phyloP scores from a whole-genome alignment of 2,888 invertebrate genomes.

The Disparrhopalites patrizii region DNA sequence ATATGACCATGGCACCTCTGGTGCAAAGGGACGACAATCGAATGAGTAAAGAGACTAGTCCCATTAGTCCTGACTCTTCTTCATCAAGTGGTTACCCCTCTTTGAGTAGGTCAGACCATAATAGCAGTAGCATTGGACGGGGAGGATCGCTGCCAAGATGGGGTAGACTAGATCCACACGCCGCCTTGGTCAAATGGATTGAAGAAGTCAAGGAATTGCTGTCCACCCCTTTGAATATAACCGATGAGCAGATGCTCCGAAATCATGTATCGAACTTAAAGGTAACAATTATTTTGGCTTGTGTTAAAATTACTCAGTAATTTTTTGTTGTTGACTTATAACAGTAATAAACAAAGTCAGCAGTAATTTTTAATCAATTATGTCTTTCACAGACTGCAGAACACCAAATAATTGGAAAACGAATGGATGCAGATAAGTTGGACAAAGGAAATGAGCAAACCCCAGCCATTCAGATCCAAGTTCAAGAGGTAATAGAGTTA shows the following conservation, averaged over 20 bases:
- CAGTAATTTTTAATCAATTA: too few species aligned
- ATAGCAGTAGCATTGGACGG: neutral
- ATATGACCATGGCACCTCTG: neutral
- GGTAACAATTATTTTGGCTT: constrained; percentile 52
- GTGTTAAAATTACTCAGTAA: too few species aligned
- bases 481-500: constrained; percentile 28
- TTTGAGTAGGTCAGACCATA: too few species aligned
- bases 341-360: too few species aligned
- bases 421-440: constrained; percentile 55
- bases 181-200: constrained; percentile 43
- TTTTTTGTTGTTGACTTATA: too few species aligned
- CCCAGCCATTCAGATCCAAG: constrained; percentile 45
- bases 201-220: constrained; percentile 55
- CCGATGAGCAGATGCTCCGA: constrained; percentile 62
- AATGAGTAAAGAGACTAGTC: neutral
- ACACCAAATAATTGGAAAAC: constrained; percentile 57
- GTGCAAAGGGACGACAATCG: neutral
- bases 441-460: constrained; percentile 50
- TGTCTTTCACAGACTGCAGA: constrained; percentile 49
- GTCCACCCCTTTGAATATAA: constrained; percentile 61
- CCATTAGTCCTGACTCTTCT: neutral
- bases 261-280: constrained; percentile 63
- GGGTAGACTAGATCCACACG: constrained; percentile 16
- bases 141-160: constrained; percentile 14
- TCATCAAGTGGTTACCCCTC: too few species aligned